Conservation (phyloP, 2,113 vertebrate genomes). For the Tachuris rubrigastra region DNA sequence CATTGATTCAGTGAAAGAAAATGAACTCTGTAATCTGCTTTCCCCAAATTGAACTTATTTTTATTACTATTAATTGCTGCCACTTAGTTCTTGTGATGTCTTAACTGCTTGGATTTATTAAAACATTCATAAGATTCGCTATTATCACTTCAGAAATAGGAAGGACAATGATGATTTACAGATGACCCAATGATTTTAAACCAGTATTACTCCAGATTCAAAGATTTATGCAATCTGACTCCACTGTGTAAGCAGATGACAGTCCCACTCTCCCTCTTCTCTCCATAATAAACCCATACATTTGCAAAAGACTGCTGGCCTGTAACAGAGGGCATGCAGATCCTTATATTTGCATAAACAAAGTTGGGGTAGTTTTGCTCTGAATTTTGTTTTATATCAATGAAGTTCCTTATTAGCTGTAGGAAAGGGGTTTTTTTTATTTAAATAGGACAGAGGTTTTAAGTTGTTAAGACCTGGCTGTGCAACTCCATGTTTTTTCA, state of each 20-base stretch:
- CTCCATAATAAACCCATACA: background rate
- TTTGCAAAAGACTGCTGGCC: background rate
- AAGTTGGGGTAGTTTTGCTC: background rate
- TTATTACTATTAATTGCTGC: slow-evolving; percentile 72
- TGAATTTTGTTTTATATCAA: background rate
- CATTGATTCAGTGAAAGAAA: slow-evolving; percentile 64
- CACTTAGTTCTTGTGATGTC: slow-evolving; percentile 63
- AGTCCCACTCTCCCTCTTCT: background rate
- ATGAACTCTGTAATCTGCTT: slow-evolving; percentile 70
- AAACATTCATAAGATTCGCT: slow-evolving; percentile 54
- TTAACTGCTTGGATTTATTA: slow-evolving; percentile 72
- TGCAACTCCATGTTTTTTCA: background rate
- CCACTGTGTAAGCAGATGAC: background rate
- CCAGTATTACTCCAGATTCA: background rate
- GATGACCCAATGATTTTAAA: background rate
- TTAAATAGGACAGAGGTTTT: background rate
- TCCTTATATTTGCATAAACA: background rate
- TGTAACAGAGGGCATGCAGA: background rate
- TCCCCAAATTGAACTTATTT: slow-evolving; percentile 67
- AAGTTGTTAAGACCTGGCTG: background rate
- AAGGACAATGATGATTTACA: background rate
- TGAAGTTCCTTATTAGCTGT: background rate
- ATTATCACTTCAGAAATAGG: slow-evolving; percentile 42
- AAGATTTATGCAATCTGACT: slow-evolving; percentile 2
- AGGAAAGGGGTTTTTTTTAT: background rate